Percentiles rank a stretch among this genome's conserved stretches.
Evolutionary conservation across 2,888 invertebrate species (phyloP).

Genomic region (Diarsia dahlii): DNA sequence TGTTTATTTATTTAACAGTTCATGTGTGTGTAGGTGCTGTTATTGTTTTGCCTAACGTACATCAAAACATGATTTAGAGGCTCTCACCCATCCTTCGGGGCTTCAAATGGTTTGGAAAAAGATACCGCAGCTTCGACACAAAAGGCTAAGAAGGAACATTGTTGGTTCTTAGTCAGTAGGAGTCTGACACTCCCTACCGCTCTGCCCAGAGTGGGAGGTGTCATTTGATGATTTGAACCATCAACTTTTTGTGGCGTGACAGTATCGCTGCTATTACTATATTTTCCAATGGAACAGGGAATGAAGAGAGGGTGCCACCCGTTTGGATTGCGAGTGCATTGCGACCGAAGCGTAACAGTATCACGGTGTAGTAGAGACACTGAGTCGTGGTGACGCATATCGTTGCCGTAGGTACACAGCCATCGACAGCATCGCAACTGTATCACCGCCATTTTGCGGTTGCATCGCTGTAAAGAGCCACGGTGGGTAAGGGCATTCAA

Average conservation of each 20-base stretch:
- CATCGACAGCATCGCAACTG: neutral
- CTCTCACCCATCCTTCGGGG: too few relatives aligned
- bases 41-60: neutral
- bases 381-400: neutral
- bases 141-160: too few relatives aligned
- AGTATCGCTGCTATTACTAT: too few relatives aligned
- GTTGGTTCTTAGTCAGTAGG: too few relatives aligned
- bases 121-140: too few relatives aligned
- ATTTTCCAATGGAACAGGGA: too few relatives aligned
- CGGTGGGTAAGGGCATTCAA: neutral
- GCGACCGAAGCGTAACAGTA: neutral
- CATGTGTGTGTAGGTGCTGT: neutral
- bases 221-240: too few relatives aligned
- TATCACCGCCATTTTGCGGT: neutral
- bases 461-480: neutral
- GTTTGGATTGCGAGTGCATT: neutral
- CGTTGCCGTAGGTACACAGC: neutral
- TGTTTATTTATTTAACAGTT: conserved; percentile 25
- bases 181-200: too few relatives aligned
- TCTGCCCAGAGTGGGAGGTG: too few relatives aligned
- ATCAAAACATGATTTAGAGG: neutral
- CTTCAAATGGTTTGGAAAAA: too few relatives aligned
- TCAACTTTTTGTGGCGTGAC: too few relatives aligned
- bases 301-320: neutral
- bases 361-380: neutral